phyloP scores from a whole-genome alignment of 1,140 invertebrate species.

The Micrasema longulum region DNA sequence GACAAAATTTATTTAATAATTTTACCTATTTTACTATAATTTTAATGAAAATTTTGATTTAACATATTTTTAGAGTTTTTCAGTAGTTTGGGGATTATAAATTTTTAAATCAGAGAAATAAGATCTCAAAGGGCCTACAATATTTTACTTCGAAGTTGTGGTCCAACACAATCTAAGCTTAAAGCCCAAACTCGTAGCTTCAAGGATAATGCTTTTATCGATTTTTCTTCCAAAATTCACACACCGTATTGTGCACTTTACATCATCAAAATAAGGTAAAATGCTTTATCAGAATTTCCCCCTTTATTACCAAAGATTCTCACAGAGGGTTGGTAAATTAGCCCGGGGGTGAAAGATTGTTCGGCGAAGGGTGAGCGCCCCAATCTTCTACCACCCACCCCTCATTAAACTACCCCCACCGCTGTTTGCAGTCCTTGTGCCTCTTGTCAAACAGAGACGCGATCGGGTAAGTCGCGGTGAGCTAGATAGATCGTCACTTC shows the following conservation, averaged over 20 bases:
- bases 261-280: not conserved
- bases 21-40: too few relatives aligned
- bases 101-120: too few relatives aligned
- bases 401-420: conserved; percentile 20
- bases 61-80: too few relatives aligned
- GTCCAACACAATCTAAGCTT: too few relatives aligned
- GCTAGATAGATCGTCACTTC: not conserved
- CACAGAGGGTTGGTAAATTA: conserved; percentile 22
- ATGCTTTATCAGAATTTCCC: conserved; percentile 1
- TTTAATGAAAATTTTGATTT: too few relatives aligned
- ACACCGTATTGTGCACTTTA: not conserved
- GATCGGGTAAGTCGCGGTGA: conserved; percentile 22
- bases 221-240: too few relatives aligned
- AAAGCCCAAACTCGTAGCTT: too few relatives aligned
- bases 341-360: conserved; percentile 29
- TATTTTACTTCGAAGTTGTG: too few relatives aligned
- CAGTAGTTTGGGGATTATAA: too few relatives aligned
- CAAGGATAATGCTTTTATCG: too few relatives aligned
- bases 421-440: conserved; percentile 24
- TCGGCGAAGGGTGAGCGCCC: conserved; percentile 23
- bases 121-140: too few relatives aligned
- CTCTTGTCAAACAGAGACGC: conserved; percentile 37
- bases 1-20: too few relatives aligned
- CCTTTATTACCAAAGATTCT: conserved; percentile 30
- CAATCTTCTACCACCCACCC: not conserved